Base-by-base conservation (phyloP, 2,888 invertebrate genomes). In the Sinohyriopsis cumingii region DNA sequence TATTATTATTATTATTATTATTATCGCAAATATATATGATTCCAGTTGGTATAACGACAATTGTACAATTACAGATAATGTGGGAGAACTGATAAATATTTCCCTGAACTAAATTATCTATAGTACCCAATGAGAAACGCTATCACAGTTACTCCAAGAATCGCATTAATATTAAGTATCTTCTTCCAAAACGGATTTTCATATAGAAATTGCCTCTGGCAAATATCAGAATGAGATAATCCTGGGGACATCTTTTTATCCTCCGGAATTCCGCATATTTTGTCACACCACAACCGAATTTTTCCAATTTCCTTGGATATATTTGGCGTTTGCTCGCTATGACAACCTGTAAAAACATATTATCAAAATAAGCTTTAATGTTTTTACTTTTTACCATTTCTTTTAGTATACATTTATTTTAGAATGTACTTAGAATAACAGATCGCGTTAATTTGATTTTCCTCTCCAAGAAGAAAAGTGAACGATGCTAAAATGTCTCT, bases 51-150 rank as follows among this genome's bases (percentile, higher is more conserved):
- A 45, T 45, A 45, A 1, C 1, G 12, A 45, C 3, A 45, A 45
- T 12, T 45, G 45, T 45, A 45, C 45, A 45, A 45, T 45, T 9
- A 45, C 45, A 12, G 45, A 45, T 45, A 45, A 12, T 1, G 9
- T 45, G 9, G 12, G 45, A 12, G 45, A 45, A 45, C 4, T 45
- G 45, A 45, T 45, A 45, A 45, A 12, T 45, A 45, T 45, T 45
- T 45, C 12, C 12, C 45, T 12, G 2, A 45, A 45, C 45, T 45
- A 45, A 61, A 53, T 45, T 71, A 85, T 67, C 80, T 72, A 55
- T 77, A 86, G 65, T 78, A 86, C 1, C 86, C 86, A 28, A 80
- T 78, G 19, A 84, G 66, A 70, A 86, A 86, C 0, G 83, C 82
- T 56, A 84, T 77, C 15, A 84, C 76, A 0, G 78, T 71, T 5